Evolutionary conservation across 2,888 invertebrate genomes (phyloP).

Genomic region (Litoditis marina): DNA sequence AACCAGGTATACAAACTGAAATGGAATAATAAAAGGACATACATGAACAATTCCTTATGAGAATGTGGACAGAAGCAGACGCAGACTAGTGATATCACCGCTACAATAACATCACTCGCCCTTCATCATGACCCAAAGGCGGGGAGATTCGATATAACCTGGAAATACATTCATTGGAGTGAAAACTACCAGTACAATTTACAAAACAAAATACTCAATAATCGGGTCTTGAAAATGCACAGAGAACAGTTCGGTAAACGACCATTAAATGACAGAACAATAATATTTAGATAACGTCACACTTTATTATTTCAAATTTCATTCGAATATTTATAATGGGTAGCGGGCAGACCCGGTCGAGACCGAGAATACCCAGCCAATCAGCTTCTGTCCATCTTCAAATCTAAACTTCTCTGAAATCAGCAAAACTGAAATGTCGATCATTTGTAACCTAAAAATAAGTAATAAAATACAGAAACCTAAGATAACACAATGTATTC

Average conservation of each 20-base stretch:
- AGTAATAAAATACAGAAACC: constrained; percentile 4
- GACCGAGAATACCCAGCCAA: background rate
- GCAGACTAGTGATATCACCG: no score
- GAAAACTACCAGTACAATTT: constrained; percentile 3
- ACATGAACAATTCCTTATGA: no score
- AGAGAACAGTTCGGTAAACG: background rate
- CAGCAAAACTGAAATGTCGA: no score
- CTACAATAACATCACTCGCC: constrained; percentile 61
- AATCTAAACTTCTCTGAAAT: constrained; percentile 1
- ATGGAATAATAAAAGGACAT: no score
- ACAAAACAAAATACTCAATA: constrained; percentile 7
- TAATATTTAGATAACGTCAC: background rate
- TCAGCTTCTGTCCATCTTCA: no score
- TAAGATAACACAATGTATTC: no score
- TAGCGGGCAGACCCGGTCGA: background rate
- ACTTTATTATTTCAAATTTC: no score
- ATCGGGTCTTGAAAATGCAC: background rate
- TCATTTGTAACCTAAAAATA: no score
- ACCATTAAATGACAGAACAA: background rate
- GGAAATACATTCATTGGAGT: constrained; percentile 21
- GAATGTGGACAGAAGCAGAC: no score
- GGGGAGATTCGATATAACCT: constrained; percentile 61
- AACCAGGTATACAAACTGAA: no score
- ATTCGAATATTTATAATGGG: no score
- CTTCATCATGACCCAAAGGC: constrained; percentile 61